Evolutionary conservation across 2,888 invertebrate genomes (phyloP).

Genomic region (Melangyna quadrimaculata): DNA sequence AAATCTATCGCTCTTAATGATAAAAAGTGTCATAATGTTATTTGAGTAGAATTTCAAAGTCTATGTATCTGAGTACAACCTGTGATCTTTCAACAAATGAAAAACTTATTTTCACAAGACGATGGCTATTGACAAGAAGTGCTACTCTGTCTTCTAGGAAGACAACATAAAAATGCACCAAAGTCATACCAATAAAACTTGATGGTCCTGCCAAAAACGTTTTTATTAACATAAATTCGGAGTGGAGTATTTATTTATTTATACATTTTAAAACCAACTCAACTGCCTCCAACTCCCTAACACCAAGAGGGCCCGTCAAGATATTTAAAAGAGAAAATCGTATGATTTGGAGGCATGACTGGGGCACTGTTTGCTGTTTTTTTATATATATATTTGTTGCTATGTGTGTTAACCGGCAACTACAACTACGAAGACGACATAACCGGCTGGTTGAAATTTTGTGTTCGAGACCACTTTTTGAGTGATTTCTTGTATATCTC

Average conservation of each 20-base stretch:
- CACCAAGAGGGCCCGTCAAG: not conserved
- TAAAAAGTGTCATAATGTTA: too few relatives aligned
- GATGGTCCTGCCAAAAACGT: not conserved
- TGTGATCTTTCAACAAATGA: too few relatives aligned
- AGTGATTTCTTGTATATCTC: conserved; percentile 5
- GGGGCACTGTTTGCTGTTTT: too few relatives aligned
- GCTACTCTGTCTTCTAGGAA: too few relatives aligned
- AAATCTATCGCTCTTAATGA: too few relatives aligned
- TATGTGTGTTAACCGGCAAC: not conserved
- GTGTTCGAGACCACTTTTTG: conserved; percentile 18
- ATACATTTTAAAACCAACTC: not conserved
- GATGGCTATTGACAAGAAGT: too few relatives aligned
- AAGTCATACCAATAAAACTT: too few relatives aligned
- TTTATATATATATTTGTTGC: not conserved
- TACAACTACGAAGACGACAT: not conserved
- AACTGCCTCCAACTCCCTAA: not conserved
- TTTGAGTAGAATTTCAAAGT: too few relatives aligned
- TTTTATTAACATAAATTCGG: too few relatives aligned
- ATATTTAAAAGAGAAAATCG: not conserved
- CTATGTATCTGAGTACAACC: too few relatives aligned
- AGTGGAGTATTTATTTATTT: not conserved
- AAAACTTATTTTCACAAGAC: too few relatives aligned
- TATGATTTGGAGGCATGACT: conserved; percentile 7
- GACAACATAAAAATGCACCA: too few relatives aligned
- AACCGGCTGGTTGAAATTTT: not conserved